These are phyloP conservation scores for Hyles lineata DNA, from an alignment of 2,888 invertebrate genomes.

Conservation along the genomic window DNA sequence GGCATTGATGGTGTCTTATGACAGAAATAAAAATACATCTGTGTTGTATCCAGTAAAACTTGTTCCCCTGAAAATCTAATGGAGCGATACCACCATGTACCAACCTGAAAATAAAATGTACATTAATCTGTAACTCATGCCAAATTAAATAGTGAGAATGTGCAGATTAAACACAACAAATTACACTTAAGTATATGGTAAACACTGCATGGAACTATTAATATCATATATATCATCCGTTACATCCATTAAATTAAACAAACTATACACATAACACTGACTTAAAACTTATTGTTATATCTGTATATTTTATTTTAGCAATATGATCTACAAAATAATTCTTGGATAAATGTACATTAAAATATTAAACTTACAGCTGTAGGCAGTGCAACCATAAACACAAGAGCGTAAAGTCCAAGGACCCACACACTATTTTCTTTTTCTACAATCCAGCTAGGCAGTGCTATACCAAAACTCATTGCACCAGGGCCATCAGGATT, in stretches of 20 bases:
- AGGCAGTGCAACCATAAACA: conserved; percentile 98
- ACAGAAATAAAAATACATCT: conserved; percentile 97
- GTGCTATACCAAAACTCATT: conserved; percentile 99
- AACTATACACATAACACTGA: too few relatives aligned
- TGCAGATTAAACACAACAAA: too few relatives aligned
- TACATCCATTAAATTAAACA: too few relatives aligned
- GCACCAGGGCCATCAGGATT: conserved; percentile 99
- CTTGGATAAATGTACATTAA: too few relatives aligned
- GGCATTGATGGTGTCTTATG: conserved; percentile 98
- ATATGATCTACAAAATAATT: too few relatives aligned
- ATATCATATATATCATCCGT: too few relatives aligned
- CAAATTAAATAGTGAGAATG: too few relatives aligned
- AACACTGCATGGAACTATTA: too few relatives aligned
- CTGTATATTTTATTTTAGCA: too few relatives aligned
- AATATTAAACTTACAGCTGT: conserved; percentile 86
- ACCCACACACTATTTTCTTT: conserved; percentile 99
- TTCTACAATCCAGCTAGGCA: conserved; percentile 99
- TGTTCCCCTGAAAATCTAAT: conserved; percentile 99
- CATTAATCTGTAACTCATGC: neutral
- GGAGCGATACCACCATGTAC: conserved; percentile 99
- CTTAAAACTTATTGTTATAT: too few relatives aligned
- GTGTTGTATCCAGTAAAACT: conserved; percentile 97
- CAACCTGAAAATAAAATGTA: conserved; percentile 82
- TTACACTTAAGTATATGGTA: too few relatives aligned
- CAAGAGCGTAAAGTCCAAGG: conserved; percentile 95